These are phyloP conservation scores for mouse (Mus musculus) DNA, from an alignment of 2,113 vertebrate genomes.

Conservation along the genomic window DNA sequence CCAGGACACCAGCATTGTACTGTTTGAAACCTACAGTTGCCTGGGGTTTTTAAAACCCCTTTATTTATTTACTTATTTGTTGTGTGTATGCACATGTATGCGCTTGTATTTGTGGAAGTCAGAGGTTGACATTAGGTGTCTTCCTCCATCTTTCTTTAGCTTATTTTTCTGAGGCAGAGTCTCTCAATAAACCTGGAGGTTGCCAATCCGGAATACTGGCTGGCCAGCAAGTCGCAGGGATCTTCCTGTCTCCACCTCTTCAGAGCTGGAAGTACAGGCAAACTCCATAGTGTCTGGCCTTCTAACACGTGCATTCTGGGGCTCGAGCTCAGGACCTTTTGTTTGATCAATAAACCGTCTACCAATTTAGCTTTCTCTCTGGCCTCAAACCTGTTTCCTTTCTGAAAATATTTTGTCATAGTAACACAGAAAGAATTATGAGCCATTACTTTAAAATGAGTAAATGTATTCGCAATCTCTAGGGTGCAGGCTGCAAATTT, in stretches of 20 bases:
- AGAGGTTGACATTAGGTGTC: not conserved
- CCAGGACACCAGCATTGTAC: not conserved
- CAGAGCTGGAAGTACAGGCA: not conserved
- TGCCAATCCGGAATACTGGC: not conserved
- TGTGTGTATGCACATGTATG: not conserved
- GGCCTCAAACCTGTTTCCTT: not conserved
- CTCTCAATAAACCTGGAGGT: not conserved
- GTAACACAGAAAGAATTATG: not conserved
- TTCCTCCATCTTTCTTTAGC: not conserved
- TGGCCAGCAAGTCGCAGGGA: not conserved
- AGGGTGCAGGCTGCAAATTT: slow-evolving; percentile 93
- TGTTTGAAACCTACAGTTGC: not conserved
- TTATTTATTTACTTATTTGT: not conserved
- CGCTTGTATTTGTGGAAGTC: not conserved
- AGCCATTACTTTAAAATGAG: slow-evolving; percentile 89
- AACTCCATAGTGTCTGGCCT: not conserved
- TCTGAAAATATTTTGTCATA: not conserved
- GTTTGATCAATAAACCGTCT: not conserved
- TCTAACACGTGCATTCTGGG: not conserved
- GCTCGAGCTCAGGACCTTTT: too few relatives aligned
- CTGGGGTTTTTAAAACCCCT: not conserved
- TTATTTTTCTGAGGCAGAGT: not conserved
- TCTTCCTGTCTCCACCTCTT: not conserved
- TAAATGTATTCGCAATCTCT: slow-evolving; percentile 92
- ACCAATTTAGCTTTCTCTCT: not conserved